phyloP scores from a whole-genome alignment of 1,140 invertebrate species.

The Mizuhopecten yessoensis region DNA sequence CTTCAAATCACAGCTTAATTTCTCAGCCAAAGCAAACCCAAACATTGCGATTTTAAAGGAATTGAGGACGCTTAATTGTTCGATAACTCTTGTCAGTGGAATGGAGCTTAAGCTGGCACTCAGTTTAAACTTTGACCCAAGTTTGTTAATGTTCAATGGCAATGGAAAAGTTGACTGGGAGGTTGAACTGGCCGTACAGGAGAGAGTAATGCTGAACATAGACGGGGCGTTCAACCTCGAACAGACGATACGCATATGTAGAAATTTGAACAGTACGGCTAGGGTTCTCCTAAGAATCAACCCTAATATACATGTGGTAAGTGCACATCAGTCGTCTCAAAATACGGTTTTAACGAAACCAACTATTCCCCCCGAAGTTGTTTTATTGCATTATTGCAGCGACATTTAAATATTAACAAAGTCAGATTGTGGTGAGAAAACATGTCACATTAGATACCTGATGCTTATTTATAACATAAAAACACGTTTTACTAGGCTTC shows the following conservation, averaged over 20 bases:
- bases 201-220: slow-evolving; percentile 81
- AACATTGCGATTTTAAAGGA: slow-evolving; percentile 78
- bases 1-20: slow-evolving; percentile 72
- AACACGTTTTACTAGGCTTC: too few relatives aligned
- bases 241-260: slow-evolving; percentile 73
- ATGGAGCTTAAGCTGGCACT: slow-evolving; percentile 81
- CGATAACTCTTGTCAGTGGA: slow-evolving; percentile 81
- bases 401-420: too few relatives aligned
- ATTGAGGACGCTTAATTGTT: slow-evolving; percentile 74
- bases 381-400: too few relatives aligned
- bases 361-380: too few relatives aligned
- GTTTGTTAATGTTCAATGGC: slow-evolving; percentile 82
- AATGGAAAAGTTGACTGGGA: slow-evolving; percentile 83
- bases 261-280: slow-evolving; percentile 58
- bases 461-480: too few relatives aligned
- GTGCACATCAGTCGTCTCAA: too few relatives aligned
- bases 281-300: slow-evolving; percentile 75
- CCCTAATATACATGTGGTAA: slow-evolving; percentile 76
- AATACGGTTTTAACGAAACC: too few relatives aligned
- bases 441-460: too few relatives aligned
- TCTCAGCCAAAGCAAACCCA: slow-evolving; percentile 81
- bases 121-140: slow-evolving; percentile 76
- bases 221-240: slow-evolving; percentile 82
- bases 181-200: slow-evolving; percentile 80
- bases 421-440: too few relatives aligned